These are phyloP conservation scores for Troilus luridus DNA, from an alignment of 2,888 invertebrate species.

Conservation along the genomic window DNA sequence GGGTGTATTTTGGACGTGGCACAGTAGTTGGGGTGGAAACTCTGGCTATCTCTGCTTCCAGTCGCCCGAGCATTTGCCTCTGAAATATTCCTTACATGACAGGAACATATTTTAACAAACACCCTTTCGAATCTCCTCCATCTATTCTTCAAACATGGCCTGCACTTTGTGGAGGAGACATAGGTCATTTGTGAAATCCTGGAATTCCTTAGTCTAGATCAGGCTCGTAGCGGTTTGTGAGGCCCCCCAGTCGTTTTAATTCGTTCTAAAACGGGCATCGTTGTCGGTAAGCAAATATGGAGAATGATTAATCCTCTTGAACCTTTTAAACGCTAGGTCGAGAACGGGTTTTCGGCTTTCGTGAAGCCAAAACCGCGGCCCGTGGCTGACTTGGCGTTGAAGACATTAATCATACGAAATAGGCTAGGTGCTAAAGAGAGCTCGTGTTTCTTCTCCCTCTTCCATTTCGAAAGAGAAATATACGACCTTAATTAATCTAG, in stretches of 20 bases:
- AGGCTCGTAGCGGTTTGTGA: background rate
- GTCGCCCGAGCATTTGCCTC: background rate
- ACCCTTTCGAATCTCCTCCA: background rate
- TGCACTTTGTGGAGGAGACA: background rate
- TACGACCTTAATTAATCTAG: background rate
- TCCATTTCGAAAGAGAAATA: background rate
- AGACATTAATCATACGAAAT: conserved; percentile 19
- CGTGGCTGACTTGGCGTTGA: conserved; percentile 15
- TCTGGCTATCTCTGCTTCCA: background rate
- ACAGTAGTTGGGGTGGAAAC: conserved; percentile 3
- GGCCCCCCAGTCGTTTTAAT: background rate
- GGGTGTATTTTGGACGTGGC: background rate
- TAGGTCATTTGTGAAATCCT: background rate
- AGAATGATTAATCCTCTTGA: background rate
- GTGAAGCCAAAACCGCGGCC: background rate
- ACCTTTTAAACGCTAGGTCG: background rate
- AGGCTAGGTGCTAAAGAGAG: conserved; percentile 10
- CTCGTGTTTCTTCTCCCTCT: background rate
- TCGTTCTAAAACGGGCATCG: background rate
- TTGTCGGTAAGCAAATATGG: conserved; percentile 17
- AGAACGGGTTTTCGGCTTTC: conserved; percentile 3
- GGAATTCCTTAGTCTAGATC: background rate
- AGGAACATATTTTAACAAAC: background rate
- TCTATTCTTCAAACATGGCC: background rate
- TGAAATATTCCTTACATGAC: background rate